Conservation (phyloP, 1,140 invertebrate genomes). For the Sitobion miscanthi region DNA sequence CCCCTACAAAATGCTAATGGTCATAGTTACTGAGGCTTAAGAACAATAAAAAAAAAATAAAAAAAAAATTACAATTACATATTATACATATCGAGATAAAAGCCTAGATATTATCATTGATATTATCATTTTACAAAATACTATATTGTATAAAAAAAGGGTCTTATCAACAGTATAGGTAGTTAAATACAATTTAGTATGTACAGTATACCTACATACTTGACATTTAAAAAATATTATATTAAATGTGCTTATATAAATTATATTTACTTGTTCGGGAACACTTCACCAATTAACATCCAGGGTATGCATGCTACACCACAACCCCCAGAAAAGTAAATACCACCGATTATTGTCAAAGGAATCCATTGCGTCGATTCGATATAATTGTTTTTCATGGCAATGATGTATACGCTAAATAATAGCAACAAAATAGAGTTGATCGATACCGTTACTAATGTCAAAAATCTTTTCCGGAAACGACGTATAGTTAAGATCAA, state of each 20-base stretch:
- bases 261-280: conserved; percentile 58
- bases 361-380: conserved; percentile 44
- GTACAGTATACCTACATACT: not conserved
- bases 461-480: conserved; percentile 51
- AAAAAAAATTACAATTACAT: too few species aligned
- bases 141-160: not conserved
- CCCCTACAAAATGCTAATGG: too few species aligned
- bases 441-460: conserved; percentile 4
- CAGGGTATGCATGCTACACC: conserved; percentile 58
- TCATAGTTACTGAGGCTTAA: too few species aligned
- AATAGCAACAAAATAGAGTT: not conserved
- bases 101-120: too few species aligned
- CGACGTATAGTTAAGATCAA: conserved; percentile 35
- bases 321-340: conserved; percentile 57
- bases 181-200: not conserved
- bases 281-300: conserved; percentile 59
- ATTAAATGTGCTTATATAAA: not conserved
- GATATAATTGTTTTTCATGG: not conserved
- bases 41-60: too few species aligned
- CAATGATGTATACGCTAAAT: conserved; percentile 31
- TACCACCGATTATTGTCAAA: conserved; percentile 45
- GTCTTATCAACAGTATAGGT: not conserved
- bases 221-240: not conserved
- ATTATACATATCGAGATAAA: too few species aligned
- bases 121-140: not conserved